Conservation (phyloP, 2,113 vertebrate genomes). For the Cyrtonyx montezumae region DNA sequence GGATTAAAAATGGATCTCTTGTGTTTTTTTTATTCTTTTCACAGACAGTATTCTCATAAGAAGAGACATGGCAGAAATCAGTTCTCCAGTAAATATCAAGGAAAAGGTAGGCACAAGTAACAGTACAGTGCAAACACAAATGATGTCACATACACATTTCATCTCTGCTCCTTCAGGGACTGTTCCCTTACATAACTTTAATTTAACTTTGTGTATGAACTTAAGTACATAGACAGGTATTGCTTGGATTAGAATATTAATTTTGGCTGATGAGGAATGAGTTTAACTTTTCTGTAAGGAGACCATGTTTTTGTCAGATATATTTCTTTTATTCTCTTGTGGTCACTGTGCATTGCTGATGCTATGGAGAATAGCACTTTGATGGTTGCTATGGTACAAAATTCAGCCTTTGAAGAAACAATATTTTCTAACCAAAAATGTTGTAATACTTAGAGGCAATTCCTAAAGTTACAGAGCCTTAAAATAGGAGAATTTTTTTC, state of each 20-base stretch:
- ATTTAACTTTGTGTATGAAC: background rate
- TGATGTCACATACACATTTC: background rate
- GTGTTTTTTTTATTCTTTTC: background rate
- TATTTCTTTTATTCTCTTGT: background rate
- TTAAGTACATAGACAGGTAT: background rate
- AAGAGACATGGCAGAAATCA: slow-evolving; percentile 79
- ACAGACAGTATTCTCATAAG: slow-evolving; percentile 42
- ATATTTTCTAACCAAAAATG: background rate
- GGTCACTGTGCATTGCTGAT: background rate
- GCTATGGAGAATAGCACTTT: background rate
- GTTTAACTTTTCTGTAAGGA: background rate
- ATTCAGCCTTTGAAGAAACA: background rate
- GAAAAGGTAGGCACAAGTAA: slow-evolving; percentile 77
- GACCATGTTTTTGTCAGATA: background rate
- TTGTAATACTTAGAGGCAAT: background rate
- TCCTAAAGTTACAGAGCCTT: background rate
- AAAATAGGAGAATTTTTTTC: background rate
- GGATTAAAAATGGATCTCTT: slow-evolving; percentile 17
- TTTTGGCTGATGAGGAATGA: background rate
- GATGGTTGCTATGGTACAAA: background rate
- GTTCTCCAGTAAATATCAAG: slow-evolving; percentile 80
- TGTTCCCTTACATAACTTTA: background rate
- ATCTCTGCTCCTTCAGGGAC: background rate
- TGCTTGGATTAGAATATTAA: background rate
- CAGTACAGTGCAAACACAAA: background rate